phyloP scores from a whole-genome alignment of 2,797 vertebrate species.

The Anniella stebbinsi region DNA sequence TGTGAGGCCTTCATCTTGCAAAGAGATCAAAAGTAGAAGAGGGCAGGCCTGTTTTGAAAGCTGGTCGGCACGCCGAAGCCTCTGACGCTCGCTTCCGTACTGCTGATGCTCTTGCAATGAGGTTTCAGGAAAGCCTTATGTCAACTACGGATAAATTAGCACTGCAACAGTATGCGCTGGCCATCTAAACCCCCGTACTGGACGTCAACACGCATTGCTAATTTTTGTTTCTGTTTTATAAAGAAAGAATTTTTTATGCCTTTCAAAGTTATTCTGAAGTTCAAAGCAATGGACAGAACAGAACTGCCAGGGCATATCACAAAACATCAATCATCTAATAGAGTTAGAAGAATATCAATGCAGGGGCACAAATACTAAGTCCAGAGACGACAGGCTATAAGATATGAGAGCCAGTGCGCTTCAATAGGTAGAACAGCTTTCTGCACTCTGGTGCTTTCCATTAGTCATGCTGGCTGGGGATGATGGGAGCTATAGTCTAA shows the following conservation, averaged over 20 bases:
- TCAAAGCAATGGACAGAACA: not conserved
- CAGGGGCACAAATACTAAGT: too few species aligned
- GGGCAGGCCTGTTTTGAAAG: too few species aligned
- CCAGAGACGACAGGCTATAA: too few species aligned
- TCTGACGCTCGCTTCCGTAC: not conserved
- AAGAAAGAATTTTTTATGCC: not conserved
- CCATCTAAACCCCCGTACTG: too few species aligned
- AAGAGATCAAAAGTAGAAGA: slow-evolving; percentile 1
- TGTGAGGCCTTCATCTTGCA: not conserved
- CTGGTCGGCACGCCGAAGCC: too few species aligned
- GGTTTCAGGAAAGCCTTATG: not conserved
- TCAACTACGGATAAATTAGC: not conserved
- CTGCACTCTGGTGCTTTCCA: too few species aligned
- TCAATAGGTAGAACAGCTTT: too few species aligned
- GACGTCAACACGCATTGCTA: not conserved
- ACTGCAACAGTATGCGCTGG: not conserved
- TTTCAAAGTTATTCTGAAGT: not conserved
- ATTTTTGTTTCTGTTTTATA: not conserved
- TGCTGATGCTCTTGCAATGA: not conserved
- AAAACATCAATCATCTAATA: not conserved
- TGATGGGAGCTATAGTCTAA: too few species aligned
- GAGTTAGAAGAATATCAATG: not conserved
- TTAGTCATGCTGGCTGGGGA: too few species aligned
- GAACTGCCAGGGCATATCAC: not conserved
- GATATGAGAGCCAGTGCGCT: too few species aligned